Conservation (phyloP, 1,140 invertebrate species). For the Heliothis subflexa region DNA sequence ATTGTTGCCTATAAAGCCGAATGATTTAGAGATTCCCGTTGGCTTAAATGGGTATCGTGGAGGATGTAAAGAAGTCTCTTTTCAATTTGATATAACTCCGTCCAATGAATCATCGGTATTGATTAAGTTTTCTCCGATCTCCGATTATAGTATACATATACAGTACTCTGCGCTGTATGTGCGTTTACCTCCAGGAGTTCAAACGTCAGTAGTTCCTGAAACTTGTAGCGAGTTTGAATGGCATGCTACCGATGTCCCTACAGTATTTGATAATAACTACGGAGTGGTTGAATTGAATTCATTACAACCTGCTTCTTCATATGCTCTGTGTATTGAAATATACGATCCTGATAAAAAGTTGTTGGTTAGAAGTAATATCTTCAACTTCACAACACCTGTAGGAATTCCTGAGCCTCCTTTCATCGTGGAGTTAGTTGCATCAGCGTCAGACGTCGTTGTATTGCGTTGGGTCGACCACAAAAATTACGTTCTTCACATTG, state of each 20-base stretch:
- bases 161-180: conserved; percentile 74
- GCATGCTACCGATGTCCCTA: conserved; percentile 63
- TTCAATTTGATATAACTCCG: conserved; percentile 61
- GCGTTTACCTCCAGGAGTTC: conserved; percentile 58
- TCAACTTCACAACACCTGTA: conserved; percentile 71
- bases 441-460: conserved; percentile 62
- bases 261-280: conserved; percentile 41
- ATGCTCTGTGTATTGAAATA: conserved; percentile 75
- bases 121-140: conserved; percentile 60
- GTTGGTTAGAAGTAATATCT: conserved; percentile 67
- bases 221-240: conserved; percentile 76
- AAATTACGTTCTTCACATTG: conserved; percentile 68
- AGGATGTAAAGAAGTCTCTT: conserved; percentile 64
- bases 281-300: conserved; percentile 57
- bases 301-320: conserved; percentile 70
- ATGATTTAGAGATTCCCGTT: conserved; percentile 60
- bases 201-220: conserved; percentile 67
- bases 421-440: conserved; percentile 72
- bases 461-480: conserved; percentile 76
- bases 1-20: conserved; percentile 62
- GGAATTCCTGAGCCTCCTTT: conserved; percentile 78
- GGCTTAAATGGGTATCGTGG: conserved; percentile 75
- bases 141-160: conserved; percentile 51
- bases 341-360: conserved; percentile 62
- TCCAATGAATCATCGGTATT: conserved; percentile 68